Conservation (phyloP, 2,113 vertebrate genomes). For the Litocranius walleri region DNA sequence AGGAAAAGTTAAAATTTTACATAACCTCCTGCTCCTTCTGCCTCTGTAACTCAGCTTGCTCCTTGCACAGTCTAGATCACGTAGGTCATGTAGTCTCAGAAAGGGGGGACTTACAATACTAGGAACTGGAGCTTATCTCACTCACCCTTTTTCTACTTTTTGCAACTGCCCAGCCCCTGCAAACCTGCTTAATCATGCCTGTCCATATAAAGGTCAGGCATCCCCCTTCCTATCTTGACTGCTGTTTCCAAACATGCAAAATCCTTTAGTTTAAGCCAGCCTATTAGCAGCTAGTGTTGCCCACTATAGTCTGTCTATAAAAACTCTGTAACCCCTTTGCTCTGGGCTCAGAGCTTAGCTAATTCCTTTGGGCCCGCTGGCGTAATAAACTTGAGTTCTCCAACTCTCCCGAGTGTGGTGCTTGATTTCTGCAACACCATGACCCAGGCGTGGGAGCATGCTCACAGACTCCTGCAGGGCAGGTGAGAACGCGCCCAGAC, state of each 20-base stretch:
- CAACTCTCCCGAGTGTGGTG: neutral
- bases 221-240: neutral
- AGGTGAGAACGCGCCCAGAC: neutral
- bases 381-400: neutral
- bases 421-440: neutral
- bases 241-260: neutral
- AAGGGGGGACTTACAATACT: neutral
- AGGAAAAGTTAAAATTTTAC: neutral
- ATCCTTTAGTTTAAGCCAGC: neutral
- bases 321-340: neutral
- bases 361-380: neutral
- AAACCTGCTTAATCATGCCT: neutral
- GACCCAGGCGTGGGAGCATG: no score
- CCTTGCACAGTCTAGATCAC: neutral
- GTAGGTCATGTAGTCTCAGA: neutral
- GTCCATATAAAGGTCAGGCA: neutral
- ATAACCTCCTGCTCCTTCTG: neutral
- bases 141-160: neutral
- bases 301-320: neutral
- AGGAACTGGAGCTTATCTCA: neutral
- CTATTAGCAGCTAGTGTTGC: neutral
- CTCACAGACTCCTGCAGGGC: neutral
- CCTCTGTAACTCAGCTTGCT: neutral
- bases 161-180: neutral
- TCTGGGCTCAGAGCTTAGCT: neutral